Conservation (phyloP, 2,888 invertebrate genomes). For the Dolomedes plantarius region DNA sequence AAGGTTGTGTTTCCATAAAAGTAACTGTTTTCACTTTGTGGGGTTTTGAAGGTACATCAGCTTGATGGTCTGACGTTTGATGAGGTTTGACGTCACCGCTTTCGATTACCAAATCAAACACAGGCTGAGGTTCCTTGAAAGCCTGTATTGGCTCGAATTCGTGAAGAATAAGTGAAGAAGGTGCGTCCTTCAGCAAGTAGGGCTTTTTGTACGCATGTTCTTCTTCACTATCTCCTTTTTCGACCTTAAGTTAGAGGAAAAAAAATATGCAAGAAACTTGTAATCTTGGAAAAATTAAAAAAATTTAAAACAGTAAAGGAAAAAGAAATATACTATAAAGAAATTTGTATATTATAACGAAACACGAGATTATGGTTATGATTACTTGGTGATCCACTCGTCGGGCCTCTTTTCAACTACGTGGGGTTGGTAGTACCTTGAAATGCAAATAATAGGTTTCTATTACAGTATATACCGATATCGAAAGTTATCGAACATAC, state of each 20-base stretch:
- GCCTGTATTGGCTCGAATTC: slow-evolving; percentile 40
- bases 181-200: slow-evolving; percentile 49
- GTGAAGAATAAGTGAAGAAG: slow-evolving; percentile 48
- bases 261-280: no score
- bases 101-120: slow-evolving; percentile 42
- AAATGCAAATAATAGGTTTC: no score
- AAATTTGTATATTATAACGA: no score
- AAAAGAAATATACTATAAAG: no score
- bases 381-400: no score
- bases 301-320: no score
- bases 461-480: no score
- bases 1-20: slow-evolving; percentile 35
- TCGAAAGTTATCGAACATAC: no score
- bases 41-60: slow-evolving; percentile 1
- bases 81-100: slow-evolving; percentile 27
- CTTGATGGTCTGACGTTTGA: background rate
- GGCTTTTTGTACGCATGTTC: slow-evolving; percentile 48
- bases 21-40: slow-evolving; percentile 51
- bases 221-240: slow-evolving; percentile 31
- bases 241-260: slow-evolving; percentile 22
- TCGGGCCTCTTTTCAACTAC: no score
- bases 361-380: no score
- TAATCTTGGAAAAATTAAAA: no score
- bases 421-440: no score
- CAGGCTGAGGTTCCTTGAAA: slow-evolving; percentile 20